Base-by-base conservation (phyloP, 2,797 vertebrate genomes). In the Ateles fusciceps region DNA sequence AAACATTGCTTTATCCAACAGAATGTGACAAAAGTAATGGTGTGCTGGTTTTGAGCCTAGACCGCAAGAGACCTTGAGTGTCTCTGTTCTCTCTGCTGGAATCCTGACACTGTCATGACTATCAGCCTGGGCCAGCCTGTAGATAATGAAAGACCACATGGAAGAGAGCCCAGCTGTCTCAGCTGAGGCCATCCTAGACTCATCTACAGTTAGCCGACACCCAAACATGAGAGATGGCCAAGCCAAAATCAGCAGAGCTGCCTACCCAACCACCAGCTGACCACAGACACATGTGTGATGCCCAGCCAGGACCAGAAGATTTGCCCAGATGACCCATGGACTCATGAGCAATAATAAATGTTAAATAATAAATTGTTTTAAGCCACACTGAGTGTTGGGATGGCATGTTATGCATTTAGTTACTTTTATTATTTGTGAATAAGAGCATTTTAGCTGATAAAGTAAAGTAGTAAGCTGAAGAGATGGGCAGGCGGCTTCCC, bases 21-120 rank as follows among this genome's bases (percentile, higher is more conserved):
- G 36, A 55, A 74, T 19, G 22, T 57, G 68, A 81, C 59, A 50
- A 26, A 79, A 50, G 55, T 57, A 83, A 86, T 10, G 14, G 17
- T 19, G 4, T 30, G 26, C 55, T 78, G 83, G 21, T 89, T 91
- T 61, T 72, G 36, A 91, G 74, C 61, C 68, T 76, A 76, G 39
- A 86, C 89, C 89, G 36, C 61, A 93, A 57, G 93, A 48, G 74
- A 72, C 91, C 89, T 89, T 89, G 74, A 97, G 14, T 42, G 59
- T 94, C 92, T 93, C 52, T 72, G 44, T 39, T 85, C 76, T 39
- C 46, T 79, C 14, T 89, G 39, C 88, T 44, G 30, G 59, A 96
- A 85, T n/a, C 13, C 14, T 95, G 59, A 55, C 79, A 91, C 3
- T 44, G 17, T 36, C 72, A 21, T 80, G 50, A 59, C 59, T 30